Evolutionary conservation across 2,888 invertebrate genomes (phyloP), one percentile per base, ranked within the genome.

Genomic region (Invenusta paracnida): DNA sequence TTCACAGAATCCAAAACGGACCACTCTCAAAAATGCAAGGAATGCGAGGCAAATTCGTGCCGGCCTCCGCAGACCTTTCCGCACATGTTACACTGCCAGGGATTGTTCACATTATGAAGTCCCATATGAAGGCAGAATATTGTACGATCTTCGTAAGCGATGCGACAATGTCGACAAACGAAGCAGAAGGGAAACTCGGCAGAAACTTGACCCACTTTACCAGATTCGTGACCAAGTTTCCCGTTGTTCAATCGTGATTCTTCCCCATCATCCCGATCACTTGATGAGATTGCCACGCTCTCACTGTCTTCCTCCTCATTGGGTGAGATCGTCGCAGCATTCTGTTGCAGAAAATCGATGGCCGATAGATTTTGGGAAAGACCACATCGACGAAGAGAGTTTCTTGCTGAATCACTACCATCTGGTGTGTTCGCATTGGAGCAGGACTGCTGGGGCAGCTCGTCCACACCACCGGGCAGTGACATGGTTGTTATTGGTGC

Each of bases 71-170:
- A 96, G 91, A 95, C 95, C 92, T 96, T 96, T 83, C 97, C 97
- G 92, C 98, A 98, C 89, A 98, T 96, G 93, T 98, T 98, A 92
- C 97, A 97, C 92, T 96, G 96, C 94, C 95, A 98, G 0, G 98
- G 97, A 92, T 97, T 97, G 88, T 96, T 95, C 91, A 96, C 96
- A 89, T 97, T 97, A 93, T 98, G 98, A 91, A 98, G 96, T 88
- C 97, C 97, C 93, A 97, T 97, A 93, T 98, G 98, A 88, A 98
- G 93, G 92, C 97, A 96, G 92, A 97, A 97, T 86, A 98, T 93
- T 0, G 97, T 98, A 90, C 96, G 95, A 92, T 98, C 97, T 66
- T 96, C 96, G 92, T 97, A 98, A 82, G 95, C 94, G 90, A 98
- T 96, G 89, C 96, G 95, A 92, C 98, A 98, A 92, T 95, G 96